Base-by-base conservation (phyloP, 2,797 vertebrate species). In the Sebastes hopkinsi region DNA sequence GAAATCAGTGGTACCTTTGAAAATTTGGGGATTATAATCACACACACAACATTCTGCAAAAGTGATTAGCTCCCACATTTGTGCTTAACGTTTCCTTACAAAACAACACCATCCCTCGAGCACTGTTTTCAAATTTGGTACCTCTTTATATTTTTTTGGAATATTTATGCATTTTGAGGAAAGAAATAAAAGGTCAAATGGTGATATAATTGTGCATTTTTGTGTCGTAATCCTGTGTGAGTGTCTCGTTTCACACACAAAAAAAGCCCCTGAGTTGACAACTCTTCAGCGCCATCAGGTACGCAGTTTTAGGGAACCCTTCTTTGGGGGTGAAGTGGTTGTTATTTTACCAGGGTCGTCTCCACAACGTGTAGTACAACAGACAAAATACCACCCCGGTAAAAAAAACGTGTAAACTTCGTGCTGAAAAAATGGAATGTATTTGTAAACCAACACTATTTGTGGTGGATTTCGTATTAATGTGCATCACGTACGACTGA, bases 381-480 rank as follows among this genome's bases (percentile, higher is more conserved):
- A 85, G 64, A 89, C 75, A 88, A 86, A 89, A 85, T 71, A 82
- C 79, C 83, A 88, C 90, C 92, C 88, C 50, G 58, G 83, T 89
- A 72, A 83, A 86, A 88, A 89, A 85, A 88, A 90, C 84, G 86
- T 93, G 94, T 94, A 95, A 94, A 94, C 93, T 88, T 88, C 80
- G 89, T 92, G 91, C 81, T 87, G 90, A 92, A 89, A 87, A 90
- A 91, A 94, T 95, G 93, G 94, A 95, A 94, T 95, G 94, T 94
- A 85, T 92, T 93, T 91, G 88, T 95, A 93, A 94, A 94, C 92
- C 91, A 92, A 91, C 94, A 92, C 88, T 83, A 82, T 27, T 72
- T 66, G 90, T 91, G 88, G 89, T 90, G 85, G 87, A 75, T 80
- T 89, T 82, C 9, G 78, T 79, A 79, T 82, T 80, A 82, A 89